Conservation (phyloP, 2,797 vertebrate species). For the Allochrocebus solatus region DNA sequence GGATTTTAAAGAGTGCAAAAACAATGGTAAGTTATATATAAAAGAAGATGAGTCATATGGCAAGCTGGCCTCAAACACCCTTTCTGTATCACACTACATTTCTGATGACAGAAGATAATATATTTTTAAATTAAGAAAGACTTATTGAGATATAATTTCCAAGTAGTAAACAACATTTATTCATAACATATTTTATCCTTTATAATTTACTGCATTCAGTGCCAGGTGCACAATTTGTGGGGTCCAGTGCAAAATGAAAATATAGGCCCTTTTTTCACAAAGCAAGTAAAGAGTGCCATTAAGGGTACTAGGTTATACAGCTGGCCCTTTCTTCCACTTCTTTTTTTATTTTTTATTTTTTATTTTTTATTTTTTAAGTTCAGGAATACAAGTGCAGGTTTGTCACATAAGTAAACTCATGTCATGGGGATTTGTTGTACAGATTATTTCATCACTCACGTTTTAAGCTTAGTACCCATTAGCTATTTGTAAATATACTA, state of each 20-base stretch:
- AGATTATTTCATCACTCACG: background rate
- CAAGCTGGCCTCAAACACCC: rapidly evolving
- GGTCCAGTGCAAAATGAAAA: background rate
- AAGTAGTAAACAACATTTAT: background rate
- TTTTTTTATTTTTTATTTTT: background rate
- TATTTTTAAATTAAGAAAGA: background rate
- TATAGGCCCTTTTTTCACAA: background rate
- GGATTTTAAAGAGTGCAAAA: background rate
- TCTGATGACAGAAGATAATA: background rate
- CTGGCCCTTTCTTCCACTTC: background rate
- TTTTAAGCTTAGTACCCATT: background rate
- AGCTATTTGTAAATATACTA: background rate
- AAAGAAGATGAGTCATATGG: background rate
- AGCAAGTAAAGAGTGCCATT: background rate
- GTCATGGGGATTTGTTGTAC: background rate
- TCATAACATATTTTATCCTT: background rate
- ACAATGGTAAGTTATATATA: background rate
- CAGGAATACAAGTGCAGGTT: background rate
- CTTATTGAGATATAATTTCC: background rate
- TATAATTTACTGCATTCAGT: background rate
- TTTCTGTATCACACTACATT: background rate
- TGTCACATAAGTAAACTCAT: background rate
- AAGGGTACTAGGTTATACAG: background rate
- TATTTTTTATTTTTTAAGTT: background rate
- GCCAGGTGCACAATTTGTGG: background rate